phyloP scores from a whole-genome alignment of 2,888 invertebrate genomes.

The Cremastinae sp. region DNA sequence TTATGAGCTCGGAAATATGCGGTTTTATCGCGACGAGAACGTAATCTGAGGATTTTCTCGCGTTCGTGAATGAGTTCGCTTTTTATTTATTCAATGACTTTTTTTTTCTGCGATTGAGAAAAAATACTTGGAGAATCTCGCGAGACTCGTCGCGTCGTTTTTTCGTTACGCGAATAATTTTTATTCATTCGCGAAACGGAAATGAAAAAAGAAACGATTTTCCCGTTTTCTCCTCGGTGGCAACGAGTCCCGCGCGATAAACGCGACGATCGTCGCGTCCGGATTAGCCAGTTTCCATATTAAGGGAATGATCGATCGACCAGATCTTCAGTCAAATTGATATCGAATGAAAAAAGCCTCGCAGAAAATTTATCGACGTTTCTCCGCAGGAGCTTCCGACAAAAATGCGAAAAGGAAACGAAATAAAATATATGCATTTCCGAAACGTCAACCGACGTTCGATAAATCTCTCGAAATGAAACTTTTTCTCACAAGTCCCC shows the following conservation, averaged over 20 bases:
- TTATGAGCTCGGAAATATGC: conserved; percentile 53
- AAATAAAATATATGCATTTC: neutral
- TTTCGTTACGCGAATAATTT: too few relatives aligned
- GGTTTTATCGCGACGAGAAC: conserved; percentile 45
- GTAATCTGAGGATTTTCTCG: conserved; percentile 33
- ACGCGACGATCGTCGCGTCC: neutral
- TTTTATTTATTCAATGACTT: conserved; percentile 15
- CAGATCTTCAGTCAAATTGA: neutral
- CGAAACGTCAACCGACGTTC: neutral
- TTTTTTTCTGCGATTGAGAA: conserved; percentile 11
- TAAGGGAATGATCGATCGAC: conserved; percentile 18
- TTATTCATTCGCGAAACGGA: neutral
- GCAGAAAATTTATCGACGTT: neutral
- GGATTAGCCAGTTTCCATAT: conserved; percentile 39
- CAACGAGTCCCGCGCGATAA: conserved; percentile 13
- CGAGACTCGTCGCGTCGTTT: too few relatives aligned
- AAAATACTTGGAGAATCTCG: too few relatives aligned
- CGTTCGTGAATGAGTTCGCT: conserved; percentile 19
- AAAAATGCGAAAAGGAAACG: neutral
- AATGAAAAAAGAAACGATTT: neutral
- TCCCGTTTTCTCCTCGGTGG: conserved; percentile 15
- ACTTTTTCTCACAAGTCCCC: conserved; percentile 10
- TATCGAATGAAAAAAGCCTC: neutral
- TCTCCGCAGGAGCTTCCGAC: neutral
- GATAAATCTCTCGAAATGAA: neutral